These are phyloP conservation scores for Daboia siamensis DNA, from an alignment of 2,113 vertebrate genomes.

Conservation along the genomic window DNA sequence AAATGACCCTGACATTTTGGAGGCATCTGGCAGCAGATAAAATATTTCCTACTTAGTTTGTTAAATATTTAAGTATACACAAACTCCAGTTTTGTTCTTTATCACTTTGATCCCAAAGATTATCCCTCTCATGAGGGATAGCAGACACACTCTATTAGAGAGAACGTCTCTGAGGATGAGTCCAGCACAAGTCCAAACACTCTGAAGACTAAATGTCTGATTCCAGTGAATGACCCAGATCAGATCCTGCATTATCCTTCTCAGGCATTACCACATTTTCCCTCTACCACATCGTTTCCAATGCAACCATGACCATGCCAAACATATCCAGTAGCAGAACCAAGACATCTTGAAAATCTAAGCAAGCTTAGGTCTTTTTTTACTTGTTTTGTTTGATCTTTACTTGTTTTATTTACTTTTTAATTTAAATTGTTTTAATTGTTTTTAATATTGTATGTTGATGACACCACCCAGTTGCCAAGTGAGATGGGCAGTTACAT, in stretches of 20 bases:
- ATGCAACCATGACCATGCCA: background rate
- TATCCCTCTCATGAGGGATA: background rate
- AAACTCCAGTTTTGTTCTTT: background rate
- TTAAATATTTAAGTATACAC: background rate
- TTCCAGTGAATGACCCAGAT: background rate
- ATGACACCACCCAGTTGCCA: background rate
- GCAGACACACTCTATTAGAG: background rate
- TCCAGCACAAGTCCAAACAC: background rate
- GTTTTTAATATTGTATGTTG: background rate
- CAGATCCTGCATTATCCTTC: background rate
- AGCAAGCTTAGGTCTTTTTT: background rate
- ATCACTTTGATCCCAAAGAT: background rate
- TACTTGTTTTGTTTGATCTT: no score
- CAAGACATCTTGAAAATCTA: background rate
- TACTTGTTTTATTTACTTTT: background rate
- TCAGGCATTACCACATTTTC: background rate
- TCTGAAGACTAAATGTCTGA: background rate
- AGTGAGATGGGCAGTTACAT: background rate
- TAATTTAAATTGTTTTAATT: background rate
- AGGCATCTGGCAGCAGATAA: background rate
- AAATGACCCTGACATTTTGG: background rate
- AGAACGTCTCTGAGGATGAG: background rate
- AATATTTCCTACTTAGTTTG: background rate
- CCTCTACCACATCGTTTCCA: background rate
- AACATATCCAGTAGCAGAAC: background rate